Evolutionary conservation across 2,797 vertebrate species (phyloP).

Genomic region (Acrossocheilus wenchowensis): DNA sequence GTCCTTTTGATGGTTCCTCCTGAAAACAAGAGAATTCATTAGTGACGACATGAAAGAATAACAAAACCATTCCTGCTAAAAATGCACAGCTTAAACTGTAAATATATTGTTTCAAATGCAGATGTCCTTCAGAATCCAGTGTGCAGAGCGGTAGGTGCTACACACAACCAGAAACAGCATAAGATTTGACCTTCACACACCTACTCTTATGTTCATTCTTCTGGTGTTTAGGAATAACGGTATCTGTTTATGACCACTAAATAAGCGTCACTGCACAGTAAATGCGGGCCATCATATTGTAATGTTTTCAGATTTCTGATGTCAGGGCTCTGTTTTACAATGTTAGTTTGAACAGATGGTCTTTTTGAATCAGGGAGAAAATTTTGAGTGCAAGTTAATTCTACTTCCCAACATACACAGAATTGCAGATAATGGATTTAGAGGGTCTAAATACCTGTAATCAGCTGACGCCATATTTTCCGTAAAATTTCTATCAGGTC

Average conservation of each 20-base stretch:
- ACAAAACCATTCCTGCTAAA: background rate
- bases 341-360: background rate
- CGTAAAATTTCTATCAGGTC: slow-evolving; percentile 69
- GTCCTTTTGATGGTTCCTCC: background rate
- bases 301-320: background rate
- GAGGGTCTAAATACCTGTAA: slow-evolving; percentile 74
- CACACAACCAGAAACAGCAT: background rate
- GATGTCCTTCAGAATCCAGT: background rate
- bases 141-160: background rate
- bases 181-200: background rate
- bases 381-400: background rate
- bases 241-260: background rate
- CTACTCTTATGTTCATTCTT: background rate
- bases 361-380: background rate
- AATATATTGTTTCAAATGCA: background rate
- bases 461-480: slow-evolving; percentile 77
- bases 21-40: background rate
- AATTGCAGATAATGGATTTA: background rate
- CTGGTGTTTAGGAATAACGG: background rate
- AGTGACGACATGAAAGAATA: background rate
- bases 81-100: background rate
- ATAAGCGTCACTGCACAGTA: background rate
- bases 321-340: background rate
- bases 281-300: background rate
- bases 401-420: background rate